Conservation (phyloP, 1,140 invertebrate genomes). For the Drosophila ercepeae region DNA sequence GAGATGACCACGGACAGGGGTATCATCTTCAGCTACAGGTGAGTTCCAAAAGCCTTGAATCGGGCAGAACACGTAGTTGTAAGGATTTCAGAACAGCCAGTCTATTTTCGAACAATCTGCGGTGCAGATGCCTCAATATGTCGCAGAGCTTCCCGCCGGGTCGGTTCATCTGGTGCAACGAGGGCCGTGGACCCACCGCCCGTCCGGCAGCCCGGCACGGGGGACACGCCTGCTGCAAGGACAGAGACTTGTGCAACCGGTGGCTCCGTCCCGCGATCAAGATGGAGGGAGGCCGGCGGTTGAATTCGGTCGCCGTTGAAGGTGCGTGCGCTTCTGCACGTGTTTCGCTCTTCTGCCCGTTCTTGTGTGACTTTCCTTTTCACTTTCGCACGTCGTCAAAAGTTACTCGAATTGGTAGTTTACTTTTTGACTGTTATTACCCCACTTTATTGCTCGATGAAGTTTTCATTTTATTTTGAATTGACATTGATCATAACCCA, state of each 20-base stretch:
- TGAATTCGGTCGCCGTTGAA: slow-evolving; percentile 55
- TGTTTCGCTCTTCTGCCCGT: slow-evolving; percentile 28
- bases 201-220: slow-evolving; percentile 70
- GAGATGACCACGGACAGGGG: slow-evolving; percentile 86
- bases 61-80: slow-evolving; percentile 10
- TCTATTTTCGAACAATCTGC: slow-evolving; percentile 30
- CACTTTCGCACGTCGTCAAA: slow-evolving; percentile 56
- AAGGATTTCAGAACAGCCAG: slow-evolving; percentile 14
- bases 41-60: slow-evolving; percentile 58
- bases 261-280: slow-evolving; percentile 70
- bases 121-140: slow-evolving; percentile 88
- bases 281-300: slow-evolving; percentile 12
- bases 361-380: slow-evolving; percentile 15
- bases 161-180: slow-evolving; percentile 87
- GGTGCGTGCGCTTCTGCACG: slow-evolving; percentile 72
- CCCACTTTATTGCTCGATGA: slow-evolving; percentile 58
- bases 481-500: slow-evolving; percentile 48
- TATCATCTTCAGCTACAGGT: slow-evolving; percentile 90
- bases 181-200: slow-evolving; percentile 79
- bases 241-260: slow-evolving; percentile 88
- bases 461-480: slow-evolving; percentile 50
- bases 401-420: slow-evolving; percentile 66
- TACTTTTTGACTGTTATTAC: slow-evolving; percentile 50
- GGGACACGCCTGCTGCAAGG: slow-evolving; percentile 85
- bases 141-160: slow-evolving; percentile 89